Evolutionary conservation across 1,140 invertebrate species (phyloP).

Genomic region (Schlechtendalia chinensis): DNA sequence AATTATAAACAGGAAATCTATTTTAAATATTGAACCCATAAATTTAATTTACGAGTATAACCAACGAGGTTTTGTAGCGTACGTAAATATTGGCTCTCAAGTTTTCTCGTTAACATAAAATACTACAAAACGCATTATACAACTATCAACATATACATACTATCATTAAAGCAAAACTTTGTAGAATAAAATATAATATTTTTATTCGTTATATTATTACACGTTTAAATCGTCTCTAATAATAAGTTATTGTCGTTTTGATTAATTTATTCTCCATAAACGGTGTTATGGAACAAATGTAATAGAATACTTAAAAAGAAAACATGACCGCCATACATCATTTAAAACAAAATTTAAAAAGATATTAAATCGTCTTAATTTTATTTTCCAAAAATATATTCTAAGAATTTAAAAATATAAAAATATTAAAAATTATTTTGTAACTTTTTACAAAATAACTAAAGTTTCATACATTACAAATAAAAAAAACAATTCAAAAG

Average conservation of each 20-base stretch:
- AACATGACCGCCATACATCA: no score
- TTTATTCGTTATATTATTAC: not conserved
- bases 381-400: no score
- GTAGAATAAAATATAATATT: not conserved
- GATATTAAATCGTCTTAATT: no score
- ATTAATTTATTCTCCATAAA: not conserved
- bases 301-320: no score
- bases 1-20: not conserved
- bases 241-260: not conserved
- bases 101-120: constrained; percentile 25
- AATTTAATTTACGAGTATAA: constrained; percentile 13
- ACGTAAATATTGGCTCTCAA: not conserved
- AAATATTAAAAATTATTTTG: no score
- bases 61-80: not conserved
- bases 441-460: no score
- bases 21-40: constrained; percentile 30
- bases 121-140: constrained; percentile 1
- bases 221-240: not conserved
- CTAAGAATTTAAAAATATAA: no score
- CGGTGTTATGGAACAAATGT: no score
- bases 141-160: constrained; percentile 7
- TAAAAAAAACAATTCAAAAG: no score
- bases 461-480: no score
- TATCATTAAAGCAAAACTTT: constrained; percentile 4
- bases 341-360: no score